A percentile compares a stretch with the other conserved stretches of the same genome.
These are phyloP conservation scores for Nycticorax nycticorax DNA, from an alignment of 2,113 vertebrate genomes.

Conservation along the genomic window DNA sequence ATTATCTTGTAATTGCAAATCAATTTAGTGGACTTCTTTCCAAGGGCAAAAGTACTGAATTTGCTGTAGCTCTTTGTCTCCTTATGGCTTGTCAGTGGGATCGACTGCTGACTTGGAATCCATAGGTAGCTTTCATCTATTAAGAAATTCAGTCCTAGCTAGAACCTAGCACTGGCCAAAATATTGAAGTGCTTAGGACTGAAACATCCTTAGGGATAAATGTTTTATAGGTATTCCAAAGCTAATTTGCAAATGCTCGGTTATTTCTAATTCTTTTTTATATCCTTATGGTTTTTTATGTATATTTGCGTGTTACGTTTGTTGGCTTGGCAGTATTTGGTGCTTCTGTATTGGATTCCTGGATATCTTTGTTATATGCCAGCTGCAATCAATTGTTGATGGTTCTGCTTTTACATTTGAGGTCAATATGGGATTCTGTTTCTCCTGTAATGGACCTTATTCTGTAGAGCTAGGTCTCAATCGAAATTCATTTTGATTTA, in stretches of 20 bases:
- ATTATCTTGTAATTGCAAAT: not conserved
- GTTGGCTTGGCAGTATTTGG: not conserved
- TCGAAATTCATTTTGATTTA: not conserved
- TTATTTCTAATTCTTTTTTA: not conserved
- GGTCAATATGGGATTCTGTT: not conserved
- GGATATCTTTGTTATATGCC: not conserved
- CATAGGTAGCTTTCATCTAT: not conserved
- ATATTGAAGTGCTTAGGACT: not conserved
- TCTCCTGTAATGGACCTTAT: not conserved
- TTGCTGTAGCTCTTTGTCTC: not conserved
- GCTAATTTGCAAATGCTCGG: not conserved
- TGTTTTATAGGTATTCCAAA: not conserved
- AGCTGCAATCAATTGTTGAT: not conserved
- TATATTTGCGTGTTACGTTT: not conserved
- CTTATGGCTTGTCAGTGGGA: not conserved
- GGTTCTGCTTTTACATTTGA: not conserved
- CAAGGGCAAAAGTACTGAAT: not conserved
- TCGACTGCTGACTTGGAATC: not conserved
- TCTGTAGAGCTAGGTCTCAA: not conserved
- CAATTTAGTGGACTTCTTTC: not conserved
- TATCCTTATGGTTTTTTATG: not conserved
- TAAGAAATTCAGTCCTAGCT: not conserved
- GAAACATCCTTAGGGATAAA: not conserved
- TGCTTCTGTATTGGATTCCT: not conserved
- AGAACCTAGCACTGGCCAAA: not conserved